Percentiles rank a stretch among this genome's conserved stretches.
These are phyloP conservation scores for Solea senegalensis DNA, from an alignment of 2,113 vertebrate species.

Conservation along the genomic window DNA sequence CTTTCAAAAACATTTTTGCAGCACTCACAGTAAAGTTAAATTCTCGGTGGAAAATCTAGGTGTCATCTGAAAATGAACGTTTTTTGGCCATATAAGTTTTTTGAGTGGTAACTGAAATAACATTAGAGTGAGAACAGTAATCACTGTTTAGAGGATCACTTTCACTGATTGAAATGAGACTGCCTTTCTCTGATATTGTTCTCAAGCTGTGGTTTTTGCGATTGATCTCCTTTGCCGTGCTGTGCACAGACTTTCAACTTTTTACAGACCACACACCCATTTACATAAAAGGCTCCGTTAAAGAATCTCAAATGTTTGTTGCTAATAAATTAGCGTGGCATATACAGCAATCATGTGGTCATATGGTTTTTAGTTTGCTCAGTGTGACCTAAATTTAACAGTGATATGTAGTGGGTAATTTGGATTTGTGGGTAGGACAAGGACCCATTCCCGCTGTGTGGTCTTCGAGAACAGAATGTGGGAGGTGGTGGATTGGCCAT, in stretches of 20 bases:
- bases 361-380: conserved; percentile 70
- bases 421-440: conserved; percentile 55
- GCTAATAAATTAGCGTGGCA: conserved; percentile 55
- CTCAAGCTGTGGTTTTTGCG: conserved; percentile 49
- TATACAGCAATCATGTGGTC: conserved; percentile 76
- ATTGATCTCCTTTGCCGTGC: conserved; percentile 53
- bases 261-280: conserved; percentile 61
- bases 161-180: conserved; percentile 18
- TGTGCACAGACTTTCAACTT: conserved; percentile 60
- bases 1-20: no score
- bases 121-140: background rate
- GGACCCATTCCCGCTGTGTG: conserved; percentile 83
- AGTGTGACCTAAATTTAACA: conserved; percentile 64
- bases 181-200: conserved; percentile 38
- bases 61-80: conserved; percentile 2
- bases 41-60: background rate
- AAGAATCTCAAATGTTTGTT: conserved; percentile 38
- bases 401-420: conserved; percentile 63
- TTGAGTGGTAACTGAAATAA: background rate
- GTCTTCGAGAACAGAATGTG: conserved; percentile 73
- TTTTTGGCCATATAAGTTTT: background rate
- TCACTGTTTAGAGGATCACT: conserved; percentile 3
- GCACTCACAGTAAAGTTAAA: no score
- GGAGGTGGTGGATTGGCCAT: conserved; percentile 75
- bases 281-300: conserved; percentile 51